Percentiles rank a stretch among this genome's conserved stretches.
phyloP scores from a whole-genome alignment of 2,113 vertebrate genomes.

The Empidonax alnorum region DNA sequence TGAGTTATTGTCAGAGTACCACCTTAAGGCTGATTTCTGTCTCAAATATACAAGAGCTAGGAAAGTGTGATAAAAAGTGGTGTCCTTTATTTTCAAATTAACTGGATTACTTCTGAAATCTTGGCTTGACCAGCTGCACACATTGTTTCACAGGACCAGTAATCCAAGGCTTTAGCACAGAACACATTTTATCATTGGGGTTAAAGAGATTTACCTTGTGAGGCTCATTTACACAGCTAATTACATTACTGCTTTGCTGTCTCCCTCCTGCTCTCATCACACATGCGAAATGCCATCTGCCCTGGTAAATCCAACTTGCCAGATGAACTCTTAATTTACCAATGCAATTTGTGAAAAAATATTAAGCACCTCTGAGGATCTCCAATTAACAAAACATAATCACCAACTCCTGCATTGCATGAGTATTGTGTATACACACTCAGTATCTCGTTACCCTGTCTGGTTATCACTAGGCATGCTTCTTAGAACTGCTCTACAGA shows the following conservation, averaged over 20 bases:
- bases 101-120: constrained; percentile 38
- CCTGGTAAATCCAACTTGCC: constrained; percentile 4
- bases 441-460: not conserved
- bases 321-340: constrained; percentile 31
- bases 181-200: constrained; percentile 49
- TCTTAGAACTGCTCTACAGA: not conserved
- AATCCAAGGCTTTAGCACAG: constrained; percentile 55
- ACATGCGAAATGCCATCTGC: constrained; percentile 35
- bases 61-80: not conserved
- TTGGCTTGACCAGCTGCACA: constrained; percentile 1
- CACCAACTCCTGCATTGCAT: not conserved
- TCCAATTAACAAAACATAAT: not conserved
- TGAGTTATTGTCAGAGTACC: not conserved
- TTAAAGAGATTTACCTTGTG: constrained; percentile 66
- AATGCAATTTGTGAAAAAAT: constrained; percentile 15
- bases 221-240: constrained; percentile 48
- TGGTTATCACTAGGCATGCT: not conserved
- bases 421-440: not conserved
- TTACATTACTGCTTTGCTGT: constrained; percentile 46
- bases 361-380: constrained; percentile 7
- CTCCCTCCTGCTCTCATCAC: constrained; percentile 12
- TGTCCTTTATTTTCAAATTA: constrained; percentile 31
- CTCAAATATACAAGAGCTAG: not conserved
- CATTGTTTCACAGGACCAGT: constrained; percentile 52
- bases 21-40: not conserved